Evolutionary conservation across 2,888 invertebrate species (phyloP).

Genomic region (Drosophila ezoana): DNA sequence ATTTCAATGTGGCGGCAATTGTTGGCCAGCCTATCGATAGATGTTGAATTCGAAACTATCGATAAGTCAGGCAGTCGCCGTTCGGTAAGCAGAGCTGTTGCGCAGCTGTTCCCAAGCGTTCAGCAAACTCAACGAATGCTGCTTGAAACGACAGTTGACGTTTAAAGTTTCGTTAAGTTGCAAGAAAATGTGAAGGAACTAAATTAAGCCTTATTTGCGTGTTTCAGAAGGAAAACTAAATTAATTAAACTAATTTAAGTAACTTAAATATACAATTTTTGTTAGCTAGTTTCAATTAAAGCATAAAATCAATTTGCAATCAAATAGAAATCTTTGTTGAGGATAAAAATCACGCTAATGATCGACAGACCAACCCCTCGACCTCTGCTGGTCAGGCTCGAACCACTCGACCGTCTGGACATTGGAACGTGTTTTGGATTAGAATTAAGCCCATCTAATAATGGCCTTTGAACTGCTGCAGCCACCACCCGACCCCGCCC

Average conservation of each 20-base stretch:
- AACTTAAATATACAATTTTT: background rate
- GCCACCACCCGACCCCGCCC: slow-evolving; percentile 17
- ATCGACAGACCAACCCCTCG: slow-evolving; percentile 48
- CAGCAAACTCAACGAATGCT: background rate
- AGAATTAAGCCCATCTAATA: slow-evolving; percentile 67
- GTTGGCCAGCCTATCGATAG: slow-evolving; percentile 10
- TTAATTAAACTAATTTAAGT: background rate
- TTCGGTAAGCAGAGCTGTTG: slow-evolving; percentile 19
- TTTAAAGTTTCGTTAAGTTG: slow-evolving; percentile 3
- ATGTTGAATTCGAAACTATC: background rate
- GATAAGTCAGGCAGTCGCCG: background rate
- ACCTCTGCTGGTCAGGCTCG: background rate
- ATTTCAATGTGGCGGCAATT: slow-evolving; percentile 2
- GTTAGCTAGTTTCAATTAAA: background rate
- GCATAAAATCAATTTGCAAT: slow-evolving; percentile 10
- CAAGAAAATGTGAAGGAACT: background rate
- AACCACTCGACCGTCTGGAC: slow-evolving; percentile 32
- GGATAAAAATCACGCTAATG: slow-evolving; percentile 66
- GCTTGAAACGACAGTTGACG: background rate
- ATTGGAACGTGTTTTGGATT: slow-evolving; percentile 71
- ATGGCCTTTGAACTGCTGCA: slow-evolving; percentile 54
- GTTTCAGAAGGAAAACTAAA: too few species aligned
- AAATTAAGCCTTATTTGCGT: background rate
- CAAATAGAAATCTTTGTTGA: background rate
- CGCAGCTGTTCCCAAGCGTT: slow-evolving; percentile 3